phyloP scores from a whole-genome alignment of 2,888 invertebrate species.

The Euproctis similis region DNA sequence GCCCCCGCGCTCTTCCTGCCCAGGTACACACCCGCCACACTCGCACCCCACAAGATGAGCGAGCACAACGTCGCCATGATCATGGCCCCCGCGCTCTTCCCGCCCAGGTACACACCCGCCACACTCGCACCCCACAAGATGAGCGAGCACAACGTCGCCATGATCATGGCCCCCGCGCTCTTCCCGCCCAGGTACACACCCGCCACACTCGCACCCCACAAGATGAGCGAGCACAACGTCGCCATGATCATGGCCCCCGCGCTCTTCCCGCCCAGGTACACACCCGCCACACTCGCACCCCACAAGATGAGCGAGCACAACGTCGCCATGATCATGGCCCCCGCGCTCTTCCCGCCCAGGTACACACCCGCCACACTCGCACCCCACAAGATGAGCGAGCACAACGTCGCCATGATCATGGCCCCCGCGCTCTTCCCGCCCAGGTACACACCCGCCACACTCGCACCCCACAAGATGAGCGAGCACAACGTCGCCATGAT shows the following conservation, averaged over 20 bases:
- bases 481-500: conserved; percentile 90
- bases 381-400: no score
- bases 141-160: no score
- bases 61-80: conserved; percentile 95
- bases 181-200: no score
- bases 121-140: no score
- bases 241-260: conserved; percentile 87
- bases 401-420: no score
- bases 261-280: conserved; percentile 84
- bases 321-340: conserved; percentile 95
- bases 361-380: no score
- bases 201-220: no score
- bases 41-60: conserved; percentile 88
- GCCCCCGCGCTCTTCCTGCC: conserved; percentile 87
- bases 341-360: conserved; percentile 91
- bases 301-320: conserved; percentile 94
- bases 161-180: no score
- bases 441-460: no score
- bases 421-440: no score
- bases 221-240: conserved; percentile 89
- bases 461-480: no score
- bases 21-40: conserved; percentile 81
- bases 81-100: conserved; percentile 94
- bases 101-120: conserved; percentile 85
- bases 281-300: conserved; percentile 80